Percentiles rank a stretch among this genome's conserved stretches.
phyloP scores from a whole-genome alignment of 2,888 invertebrate genomes.

The Ommatoiulus sabulosus region DNA sequence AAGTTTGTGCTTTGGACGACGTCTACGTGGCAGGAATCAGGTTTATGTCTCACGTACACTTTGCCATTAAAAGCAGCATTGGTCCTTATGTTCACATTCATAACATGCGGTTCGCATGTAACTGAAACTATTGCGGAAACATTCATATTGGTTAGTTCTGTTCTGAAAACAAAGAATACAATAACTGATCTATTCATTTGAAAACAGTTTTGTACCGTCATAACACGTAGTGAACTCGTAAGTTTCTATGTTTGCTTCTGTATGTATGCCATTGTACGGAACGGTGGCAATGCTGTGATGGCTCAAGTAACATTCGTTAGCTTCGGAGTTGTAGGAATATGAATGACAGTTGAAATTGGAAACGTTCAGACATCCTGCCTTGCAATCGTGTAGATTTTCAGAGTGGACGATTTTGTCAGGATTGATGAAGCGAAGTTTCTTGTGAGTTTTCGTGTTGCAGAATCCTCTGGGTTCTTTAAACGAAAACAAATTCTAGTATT shows the following conservation, averaged over 20 bases:
- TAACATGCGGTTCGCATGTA: slow-evolving; percentile 56
- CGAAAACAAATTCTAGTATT: not conserved
- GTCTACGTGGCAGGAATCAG: slow-evolving; percentile 60
- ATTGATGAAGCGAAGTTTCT: slow-evolving; percentile 16
- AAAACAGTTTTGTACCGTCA: slow-evolving; percentile 51
- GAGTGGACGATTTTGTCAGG: slow-evolving; percentile 4
- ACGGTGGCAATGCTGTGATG: slow-evolving; percentile 50
- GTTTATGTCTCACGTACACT: slow-evolving; percentile 61
- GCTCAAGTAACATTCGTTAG: slow-evolving; percentile 52
- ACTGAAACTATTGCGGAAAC: slow-evolving; percentile 51
- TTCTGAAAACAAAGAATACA: not conserved
- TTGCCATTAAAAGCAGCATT: slow-evolving; percentile 62
- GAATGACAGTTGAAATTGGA: slow-evolving; percentile 52
- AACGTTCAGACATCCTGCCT: slow-evolving; percentile 22
- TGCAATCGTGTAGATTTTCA: slow-evolving; percentile 44
- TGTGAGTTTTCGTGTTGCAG: slow-evolving; percentile 51
- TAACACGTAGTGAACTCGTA: slow-evolving; percentile 56
- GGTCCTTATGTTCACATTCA: slow-evolving; percentile 60
- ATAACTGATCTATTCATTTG: not conserved
- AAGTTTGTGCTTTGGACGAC: slow-evolving; percentile 61
- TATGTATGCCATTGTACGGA: not conserved
- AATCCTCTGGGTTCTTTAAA: slow-evolving; percentile 55
- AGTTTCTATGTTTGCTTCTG: slow-evolving; percentile 5
- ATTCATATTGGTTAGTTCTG: not conserved
- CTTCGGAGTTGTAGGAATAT: slow-evolving; percentile 50